Base-by-base conservation (phyloP, 2,797 vertebrate species). In the Benthosema pterotum region DNA sequence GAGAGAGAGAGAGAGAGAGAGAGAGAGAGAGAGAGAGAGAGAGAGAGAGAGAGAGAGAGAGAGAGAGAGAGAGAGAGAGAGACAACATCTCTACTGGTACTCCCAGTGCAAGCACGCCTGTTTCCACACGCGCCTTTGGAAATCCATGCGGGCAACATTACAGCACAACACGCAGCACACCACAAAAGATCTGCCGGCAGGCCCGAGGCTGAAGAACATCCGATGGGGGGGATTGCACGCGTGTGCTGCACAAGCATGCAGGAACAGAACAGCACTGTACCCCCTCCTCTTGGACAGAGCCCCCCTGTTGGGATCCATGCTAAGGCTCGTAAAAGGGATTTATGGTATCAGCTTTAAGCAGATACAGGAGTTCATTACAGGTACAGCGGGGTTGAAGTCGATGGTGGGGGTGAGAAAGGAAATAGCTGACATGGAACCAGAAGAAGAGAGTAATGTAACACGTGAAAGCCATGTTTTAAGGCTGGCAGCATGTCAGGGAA, bases 301-400 rank as follows among this genome's bases (percentile, higher is more conserved):
- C 42, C 66, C 73, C 80, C 63, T 55, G 67, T 74, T 65, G 67
- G 52, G 69, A 66, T 75, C 67, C 67, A 70, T 16, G n/a, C 67
- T 46, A 46, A 59, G 52, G 52, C 82, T 74, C 68, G 67, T 83
- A 86, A 74, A 88, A 83, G 68, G 72, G 86, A 90, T 89, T 89
- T 87, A 75, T 51, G 57, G 69, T 88, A 89, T 90, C 84, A 78
- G 79, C 52, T 49, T 67, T 83, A 87, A 85, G 79, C 80, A 81
- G 78, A 72, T 38, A 38, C 32, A 38, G 32, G 72, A 2, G 47
- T 79, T 87, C 76, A 85, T 88, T 85, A 81, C 80, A 85, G 88
- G 76, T 88, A 80, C 84, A 4, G 74, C 75, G 69, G 69, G 69
- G 69, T 47, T 71, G 65, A 77, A 65, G 75, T 71, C 79, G 78